Base-by-base conservation (phyloP, 2,888 invertebrate genomes). In the Calameuta idolon region DNA sequence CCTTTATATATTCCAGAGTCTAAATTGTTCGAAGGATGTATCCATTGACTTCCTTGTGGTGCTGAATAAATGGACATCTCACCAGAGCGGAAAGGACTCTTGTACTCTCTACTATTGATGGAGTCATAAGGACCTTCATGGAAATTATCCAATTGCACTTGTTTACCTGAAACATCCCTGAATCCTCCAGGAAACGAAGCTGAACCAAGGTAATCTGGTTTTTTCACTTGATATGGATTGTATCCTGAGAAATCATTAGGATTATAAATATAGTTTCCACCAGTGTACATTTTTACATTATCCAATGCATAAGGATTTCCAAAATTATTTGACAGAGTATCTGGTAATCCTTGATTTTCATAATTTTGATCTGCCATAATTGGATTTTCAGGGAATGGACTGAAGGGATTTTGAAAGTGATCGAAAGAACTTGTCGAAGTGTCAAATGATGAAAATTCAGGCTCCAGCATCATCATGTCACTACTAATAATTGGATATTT, bases 281-380 rank as follows among this genome's bases (percentile, higher is more conserved):
- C 79, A 37, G 75, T 80, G 75, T 82, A 80, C 71, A 75, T 77
- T 34, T 75, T 75, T 23, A 73, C 69, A 40, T 83, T 73, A 9
- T 79, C 79, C 12, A 76, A 71, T 55, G 77, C 11, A 0, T 71
- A 71, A 33, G 31, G 15, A 71, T 33, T 71, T 71, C 33, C 33
- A 34, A 15, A 23, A 31, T 71, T 11, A 71, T 71, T 71, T 71
- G 71, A 31, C 1, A 71, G 12, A 15, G 23, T 15, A 15, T 71
- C 71, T 33, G 31, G 71, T 23, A 71, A 71, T 71, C 12, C 71
- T 71, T 71, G 71, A 34, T 34, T 34, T 15, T 12, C 33, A 34
- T 71, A 31, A 71, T 31, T 71, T 33, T 31, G 1, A 31, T 71
- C 12, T 31, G 34, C 12, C 11, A 71, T 33, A 33, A 31, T 71